Conservation (phyloP, 2,888 invertebrate genomes). For the Nyleta sp. region DNA sequence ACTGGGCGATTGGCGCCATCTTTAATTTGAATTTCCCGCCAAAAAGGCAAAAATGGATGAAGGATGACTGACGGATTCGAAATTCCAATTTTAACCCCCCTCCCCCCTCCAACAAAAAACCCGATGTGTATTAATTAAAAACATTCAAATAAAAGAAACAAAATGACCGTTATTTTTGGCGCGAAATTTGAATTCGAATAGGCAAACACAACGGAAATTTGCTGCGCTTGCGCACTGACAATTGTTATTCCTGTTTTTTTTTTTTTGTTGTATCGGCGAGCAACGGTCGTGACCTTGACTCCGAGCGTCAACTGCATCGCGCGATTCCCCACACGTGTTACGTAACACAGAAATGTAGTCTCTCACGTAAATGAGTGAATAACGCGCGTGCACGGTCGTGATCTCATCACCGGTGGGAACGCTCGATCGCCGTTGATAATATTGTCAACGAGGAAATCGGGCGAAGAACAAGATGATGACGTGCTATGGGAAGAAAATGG, state of each 20-base stretch:
- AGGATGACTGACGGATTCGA: too few relatives aligned
- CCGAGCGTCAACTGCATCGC: slow-evolving; percentile 39
- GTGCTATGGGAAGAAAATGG: neutral
- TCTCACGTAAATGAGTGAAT: slow-evolving; percentile 46
- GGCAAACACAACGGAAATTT: neutral
- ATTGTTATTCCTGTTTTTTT: neutral
- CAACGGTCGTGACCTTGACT: slow-evolving; percentile 48
- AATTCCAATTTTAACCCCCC: too few relatives aligned
- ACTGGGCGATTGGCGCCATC: slow-evolving; percentile 2
- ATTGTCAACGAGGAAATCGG: slow-evolving; percentile 14
- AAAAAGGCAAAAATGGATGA: neutral
- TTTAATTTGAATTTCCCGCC: slow-evolving; percentile 23
- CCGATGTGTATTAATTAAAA: too few relatives aligned
- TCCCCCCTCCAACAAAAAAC: too few relatives aligned
- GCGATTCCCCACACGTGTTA: slow-evolving; percentile 22
- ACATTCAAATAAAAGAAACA: too few relatives aligned
- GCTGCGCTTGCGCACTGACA: neutral
- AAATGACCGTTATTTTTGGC: slow-evolving; percentile 1
- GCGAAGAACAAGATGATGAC: slow-evolving; percentile 2
- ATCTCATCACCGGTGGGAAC: slow-evolving; percentile 46
- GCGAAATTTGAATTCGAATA: slow-evolving; percentile 2
- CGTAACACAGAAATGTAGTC: slow-evolving; percentile 46
- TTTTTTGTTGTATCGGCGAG: slow-evolving; percentile 12
- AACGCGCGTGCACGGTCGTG: slow-evolving; percentile 35
- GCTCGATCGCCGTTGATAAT: slow-evolving; percentile 34